A percentile compares a stretch with the other conserved stretches of the same genome.
phyloP scores from a whole-genome alignment of 2,113 vertebrate genomes.

The Falco punctatus region DNA sequence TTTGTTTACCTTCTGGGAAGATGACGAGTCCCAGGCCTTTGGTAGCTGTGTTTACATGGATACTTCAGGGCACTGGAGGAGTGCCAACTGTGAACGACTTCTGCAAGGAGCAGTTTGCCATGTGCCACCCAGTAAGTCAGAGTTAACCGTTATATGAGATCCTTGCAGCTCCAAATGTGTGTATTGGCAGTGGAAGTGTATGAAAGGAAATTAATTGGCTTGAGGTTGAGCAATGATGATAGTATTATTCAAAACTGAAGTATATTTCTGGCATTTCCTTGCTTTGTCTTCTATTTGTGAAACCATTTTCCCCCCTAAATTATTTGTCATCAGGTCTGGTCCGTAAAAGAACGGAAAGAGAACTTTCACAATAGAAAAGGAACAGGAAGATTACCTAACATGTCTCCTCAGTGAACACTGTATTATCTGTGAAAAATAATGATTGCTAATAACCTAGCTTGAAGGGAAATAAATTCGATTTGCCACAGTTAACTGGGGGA shows the following conservation, averaged over 20 bases:
- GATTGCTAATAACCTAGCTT: not conserved
- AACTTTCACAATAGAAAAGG: not conserved
- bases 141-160: not conserved
- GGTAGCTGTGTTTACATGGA: slow-evolving; percentile 90
- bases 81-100: slow-evolving; percentile 77
- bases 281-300: not conserved
- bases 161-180: not conserved
- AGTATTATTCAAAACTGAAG: not conserved
- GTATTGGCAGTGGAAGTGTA: not conserved
- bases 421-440: not conserved
- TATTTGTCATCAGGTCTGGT: not conserved
- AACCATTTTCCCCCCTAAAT: not conserved
- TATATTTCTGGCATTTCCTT: not conserved
- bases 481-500: not conserved
- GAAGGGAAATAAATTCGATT: not conserved
- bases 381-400: not conserved
- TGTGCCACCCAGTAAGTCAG: slow-evolving; percentile 72
- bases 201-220: not conserved
- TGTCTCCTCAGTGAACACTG: not conserved
- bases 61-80: slow-evolving; percentile 84
- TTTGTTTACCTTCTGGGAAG: slow-evolving; percentile 86
- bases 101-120: slow-evolving; percentile 89
- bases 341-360: not conserved
- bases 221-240: not conserved
- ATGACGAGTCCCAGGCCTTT: slow-evolving; percentile 72